Base-by-base conservation (phyloP, 2,113 vertebrate species). In the Triplophysa rosa region DNA sequence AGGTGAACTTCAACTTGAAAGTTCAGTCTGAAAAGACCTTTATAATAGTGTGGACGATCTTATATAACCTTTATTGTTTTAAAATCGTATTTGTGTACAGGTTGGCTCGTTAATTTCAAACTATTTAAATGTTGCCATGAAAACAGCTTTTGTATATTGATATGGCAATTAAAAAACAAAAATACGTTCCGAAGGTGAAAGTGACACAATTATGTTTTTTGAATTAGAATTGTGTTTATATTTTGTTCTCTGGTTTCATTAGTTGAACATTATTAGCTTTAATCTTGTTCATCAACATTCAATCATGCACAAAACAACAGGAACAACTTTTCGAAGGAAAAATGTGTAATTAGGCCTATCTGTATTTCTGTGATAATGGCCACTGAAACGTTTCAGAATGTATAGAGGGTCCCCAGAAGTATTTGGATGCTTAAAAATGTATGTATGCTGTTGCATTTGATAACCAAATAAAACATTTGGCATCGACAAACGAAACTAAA, bases 1-100 rank as follows among this genome's bases (percentile, higher is more conserved):
- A 37, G 33, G 21, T 69, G 17, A 81, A 69, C 40, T 29, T 19
- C 9, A 5, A 61, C 64, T 76, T 52, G 23, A 62, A 23, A 58
- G 12, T 42, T 7, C 56, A 23, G 9, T 2, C 45, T 47, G 45
- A 13, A 47, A 47, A 13, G 26, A 29, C 26, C 3, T 29, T 47
- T 2, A 47, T 49, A 49, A 49, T 14, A 49, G 13, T 14, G 13
- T 14, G 1, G 14, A 16, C 9, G 47, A 49, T 49, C 13, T 49
- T 49, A 49, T 16, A 4, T 49, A 14, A 49, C 47, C 47, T 49
- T 49, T 14, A 49, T 49, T 49, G 47, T 49, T 49, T 49, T 49
- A 49, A 49, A 10, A 10, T 42, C 26, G 0, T 45, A 45, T 42
- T 42, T 37, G 33, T 7, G 33, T 37, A 37, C 33, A 7, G 33